Evolutionary conservation across 2,113 vertebrate species (phyloP).

Genomic region (Pseudorhombus dupliciocellatus): DNA sequence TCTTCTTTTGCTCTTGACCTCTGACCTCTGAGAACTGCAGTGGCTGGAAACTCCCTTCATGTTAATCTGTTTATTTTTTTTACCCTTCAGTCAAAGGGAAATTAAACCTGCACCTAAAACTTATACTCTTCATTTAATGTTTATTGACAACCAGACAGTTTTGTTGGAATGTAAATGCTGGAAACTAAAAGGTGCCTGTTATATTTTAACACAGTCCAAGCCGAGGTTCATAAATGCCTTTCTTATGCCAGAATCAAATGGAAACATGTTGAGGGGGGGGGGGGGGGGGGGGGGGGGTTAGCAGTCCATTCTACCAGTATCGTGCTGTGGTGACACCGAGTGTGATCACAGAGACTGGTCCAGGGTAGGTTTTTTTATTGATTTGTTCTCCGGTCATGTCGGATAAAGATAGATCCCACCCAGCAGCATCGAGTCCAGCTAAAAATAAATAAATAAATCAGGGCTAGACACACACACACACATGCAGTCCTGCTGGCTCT

Average conservation of each 20-base stretch:
- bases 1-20: background rate
- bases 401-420: slow-evolving; percentile 72
- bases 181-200: background rate
- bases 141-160: background rate
- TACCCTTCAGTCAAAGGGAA: background rate
- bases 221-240: background rate
- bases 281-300: too few species aligned
- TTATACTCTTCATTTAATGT: background rate
- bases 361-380: slow-evolving; percentile 58
- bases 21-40: background rate
- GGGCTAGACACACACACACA: slow-evolving; percentile 22
- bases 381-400: slow-evolving; percentile 67
- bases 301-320: background rate
- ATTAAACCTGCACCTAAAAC: background rate
- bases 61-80: background rate
- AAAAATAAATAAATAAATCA: slow-evolving; percentile 71
- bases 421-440: slow-evolving; percentile 49
- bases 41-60: background rate
- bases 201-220: background rate
- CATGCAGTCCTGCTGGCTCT: slow-evolving; percentile 19
- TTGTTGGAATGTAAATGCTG: background rate
- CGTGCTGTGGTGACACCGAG: slow-evolving; percentile 39
- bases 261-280: background rate
- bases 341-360: slow-evolving; percentile 46
- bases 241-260: too few species aligned